phyloP scores from a whole-genome alignment of 1,140 invertebrate genomes.

The Cydia splendana region DNA sequence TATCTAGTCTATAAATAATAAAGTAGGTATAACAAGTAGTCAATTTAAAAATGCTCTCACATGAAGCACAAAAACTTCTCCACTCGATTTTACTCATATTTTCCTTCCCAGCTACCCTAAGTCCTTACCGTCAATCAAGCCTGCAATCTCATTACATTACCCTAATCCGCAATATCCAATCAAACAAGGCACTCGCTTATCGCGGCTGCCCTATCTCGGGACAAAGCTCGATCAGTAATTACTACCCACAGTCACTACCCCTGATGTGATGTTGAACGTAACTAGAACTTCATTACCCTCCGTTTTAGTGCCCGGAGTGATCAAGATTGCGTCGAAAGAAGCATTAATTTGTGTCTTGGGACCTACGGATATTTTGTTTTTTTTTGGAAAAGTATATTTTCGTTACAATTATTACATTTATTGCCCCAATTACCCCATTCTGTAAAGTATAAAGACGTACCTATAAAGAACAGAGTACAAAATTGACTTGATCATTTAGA shows the following conservation, averaged over 20 bases:
- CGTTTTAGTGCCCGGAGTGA: not conserved
- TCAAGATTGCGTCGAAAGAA: not conserved
- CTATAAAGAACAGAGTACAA: no score
- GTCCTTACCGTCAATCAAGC: slow-evolving; percentile 15
- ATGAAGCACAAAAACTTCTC: not conserved
- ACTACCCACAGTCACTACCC: slow-evolving; percentile 59
- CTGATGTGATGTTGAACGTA: slow-evolving; percentile 47
- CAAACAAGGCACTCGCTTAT: slow-evolving; percentile 26
- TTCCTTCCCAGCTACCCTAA: not conserved
- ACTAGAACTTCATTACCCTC: slow-evolving; percentile 59
- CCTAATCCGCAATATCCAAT: slow-evolving; percentile 27
- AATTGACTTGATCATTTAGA: no score
- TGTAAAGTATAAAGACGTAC: no score
- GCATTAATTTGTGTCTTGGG: not conserved
- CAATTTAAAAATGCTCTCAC: not conserved
- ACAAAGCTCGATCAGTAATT: slow-evolving; percentile 63
- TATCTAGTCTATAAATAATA: no score
- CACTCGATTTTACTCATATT: not conserved
- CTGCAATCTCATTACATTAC: slow-evolving; percentile 24
- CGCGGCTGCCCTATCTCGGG: slow-evolving; percentile 52
- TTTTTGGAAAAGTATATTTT: no score
- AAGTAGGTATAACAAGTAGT: no score
- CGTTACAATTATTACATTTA: no score
- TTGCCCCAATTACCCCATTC: no score
- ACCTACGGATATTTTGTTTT: not conserved